Conservation (phyloP, 2,113 vertebrate genomes). For the Edolisoma coerulescens region DNA sequence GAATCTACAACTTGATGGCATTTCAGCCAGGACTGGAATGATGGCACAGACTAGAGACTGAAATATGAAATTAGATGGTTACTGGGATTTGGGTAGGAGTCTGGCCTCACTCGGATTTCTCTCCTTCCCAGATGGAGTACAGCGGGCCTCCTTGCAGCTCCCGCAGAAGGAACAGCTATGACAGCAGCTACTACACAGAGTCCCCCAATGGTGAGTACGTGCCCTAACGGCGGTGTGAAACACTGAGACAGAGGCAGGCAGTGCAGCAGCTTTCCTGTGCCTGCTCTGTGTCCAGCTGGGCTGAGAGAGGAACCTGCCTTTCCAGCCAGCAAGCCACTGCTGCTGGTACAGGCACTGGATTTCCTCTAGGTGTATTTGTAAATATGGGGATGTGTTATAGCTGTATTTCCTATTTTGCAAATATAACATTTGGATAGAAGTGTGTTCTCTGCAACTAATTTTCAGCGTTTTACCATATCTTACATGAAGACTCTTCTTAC, state of each 20-base stretch:
- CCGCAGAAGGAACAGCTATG: constrained; percentile 81
- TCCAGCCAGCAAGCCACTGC: not conserved
- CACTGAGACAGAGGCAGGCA: not conserved
- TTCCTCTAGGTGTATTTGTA: not conserved
- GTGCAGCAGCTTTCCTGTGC: not conserved
- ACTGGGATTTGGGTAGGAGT: not conserved
- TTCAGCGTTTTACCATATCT: not conserved
- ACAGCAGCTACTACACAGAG: constrained; percentile 85
- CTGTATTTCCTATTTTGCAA: not conserved
- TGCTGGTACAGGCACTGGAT: not conserved
- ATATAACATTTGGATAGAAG: not conserved
- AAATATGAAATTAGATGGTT: not conserved
- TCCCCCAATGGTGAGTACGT: constrained; percentile 78
- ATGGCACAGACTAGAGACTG: not conserved
- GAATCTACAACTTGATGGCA: not conserved
- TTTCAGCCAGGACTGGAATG: not conserved
- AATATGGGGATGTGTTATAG: not conserved
- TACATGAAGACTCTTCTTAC: not conserved
- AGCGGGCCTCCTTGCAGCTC: constrained; percentile 79
- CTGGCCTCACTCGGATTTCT: not conserved
- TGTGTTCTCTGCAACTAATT: not conserved
- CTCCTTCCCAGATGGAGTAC: constrained; percentile 85
- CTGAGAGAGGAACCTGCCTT: not conserved
- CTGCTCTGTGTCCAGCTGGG: not conserved
- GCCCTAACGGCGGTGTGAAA: fast-evolving